These are phyloP conservation scores for Chorisops tibialis DNA, from an alignment of 2,888 invertebrate genomes.

Conservation along the genomic window DNA sequence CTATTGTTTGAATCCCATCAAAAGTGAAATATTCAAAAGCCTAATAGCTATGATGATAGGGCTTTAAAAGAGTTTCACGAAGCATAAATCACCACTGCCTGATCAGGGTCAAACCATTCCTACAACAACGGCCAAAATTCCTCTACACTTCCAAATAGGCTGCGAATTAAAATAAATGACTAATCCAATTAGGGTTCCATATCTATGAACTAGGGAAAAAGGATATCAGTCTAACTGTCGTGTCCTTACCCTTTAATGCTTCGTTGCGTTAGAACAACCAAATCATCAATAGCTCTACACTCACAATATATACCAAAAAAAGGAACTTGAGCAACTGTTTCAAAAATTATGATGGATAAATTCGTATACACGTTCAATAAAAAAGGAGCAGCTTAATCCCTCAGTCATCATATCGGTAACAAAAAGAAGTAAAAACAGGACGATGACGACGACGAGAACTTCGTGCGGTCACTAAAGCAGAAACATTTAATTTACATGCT, in stretches of 20 bases:
- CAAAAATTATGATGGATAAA: not conserved
- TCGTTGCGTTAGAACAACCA: not conserved
- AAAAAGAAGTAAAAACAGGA: not conserved
- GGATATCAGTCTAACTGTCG: conserved; percentile 4
- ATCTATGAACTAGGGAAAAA: conserved; percentile 6
- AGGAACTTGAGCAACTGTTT: not conserved
- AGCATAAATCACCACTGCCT: too few relatives aligned
- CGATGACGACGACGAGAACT: not conserved
- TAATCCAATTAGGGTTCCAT: conserved; percentile 7
- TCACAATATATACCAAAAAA: not conserved
- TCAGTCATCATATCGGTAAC: not conserved
- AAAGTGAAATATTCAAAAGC: too few relatives aligned
- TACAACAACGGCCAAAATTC: too few relatives aligned
- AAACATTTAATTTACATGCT: conserved; percentile 31
- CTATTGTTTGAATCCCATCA: too few relatives aligned
- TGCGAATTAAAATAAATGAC: conserved; percentile 14
- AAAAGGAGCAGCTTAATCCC: not conserved
- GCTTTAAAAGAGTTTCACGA: too few relatives aligned
- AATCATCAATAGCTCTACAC: not conserved
- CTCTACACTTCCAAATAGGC: not conserved
- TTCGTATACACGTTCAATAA: too few relatives aligned
- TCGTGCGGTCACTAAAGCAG: conserved; percentile 28
- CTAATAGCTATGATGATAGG: too few relatives aligned
- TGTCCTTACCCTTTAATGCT: conserved; percentile 10
- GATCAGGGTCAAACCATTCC: too few relatives aligned